Conservation (phyloP, 2,888 invertebrate genomes). For the Sinotaia quadrata region DNA sequence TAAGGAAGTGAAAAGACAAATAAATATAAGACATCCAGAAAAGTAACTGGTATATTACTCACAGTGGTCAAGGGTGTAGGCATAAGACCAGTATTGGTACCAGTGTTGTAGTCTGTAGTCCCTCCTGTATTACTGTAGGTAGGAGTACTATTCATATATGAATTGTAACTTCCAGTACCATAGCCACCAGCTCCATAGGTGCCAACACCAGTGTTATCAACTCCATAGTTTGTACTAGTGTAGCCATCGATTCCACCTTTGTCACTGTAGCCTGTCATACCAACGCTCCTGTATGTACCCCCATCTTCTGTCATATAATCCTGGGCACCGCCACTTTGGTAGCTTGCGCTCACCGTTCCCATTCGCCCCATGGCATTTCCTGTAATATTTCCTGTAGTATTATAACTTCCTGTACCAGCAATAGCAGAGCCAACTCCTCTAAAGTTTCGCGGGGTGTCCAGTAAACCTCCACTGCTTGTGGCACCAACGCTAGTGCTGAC, state of each 20-base stretch:
- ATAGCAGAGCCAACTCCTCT: not conserved
- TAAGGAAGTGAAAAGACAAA: no score
- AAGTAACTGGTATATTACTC: no score
- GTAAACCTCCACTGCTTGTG: not conserved
- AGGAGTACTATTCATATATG: slow-evolving; percentile 15
- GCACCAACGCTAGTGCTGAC: not conserved
- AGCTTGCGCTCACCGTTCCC: not conserved
- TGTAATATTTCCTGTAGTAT: not conserved
- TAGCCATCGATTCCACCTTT: slow-evolving; percentile 16
- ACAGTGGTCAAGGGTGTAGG: slow-evolving; percentile 31
- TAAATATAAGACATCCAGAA: no score
- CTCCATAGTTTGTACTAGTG: slow-evolving; percentile 11
- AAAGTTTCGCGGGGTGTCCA: not conserved
- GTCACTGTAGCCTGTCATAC: slow-evolving; percentile 20
- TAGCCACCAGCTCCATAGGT: slow-evolving; percentile 18
- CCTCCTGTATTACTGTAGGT: slow-evolving; percentile 17
- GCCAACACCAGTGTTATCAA: not conserved
- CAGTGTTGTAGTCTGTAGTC: slow-evolving; percentile 14
- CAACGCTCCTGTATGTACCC: slow-evolving; percentile 11
- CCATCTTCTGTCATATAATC: not conserved
- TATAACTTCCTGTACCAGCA: not conserved
- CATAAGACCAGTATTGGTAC: slow-evolving; percentile 26
- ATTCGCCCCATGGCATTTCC: slow-evolving; percentile 1
- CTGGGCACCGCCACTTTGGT: slow-evolving; percentile 2
- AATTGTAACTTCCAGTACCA: slow-evolving; percentile 22